Evolutionary conservation across 2,888 invertebrate genomes (phyloP), one percentile per base, ranked within the genome.

Genomic region (Pachliopta kotzebuea): DNA sequence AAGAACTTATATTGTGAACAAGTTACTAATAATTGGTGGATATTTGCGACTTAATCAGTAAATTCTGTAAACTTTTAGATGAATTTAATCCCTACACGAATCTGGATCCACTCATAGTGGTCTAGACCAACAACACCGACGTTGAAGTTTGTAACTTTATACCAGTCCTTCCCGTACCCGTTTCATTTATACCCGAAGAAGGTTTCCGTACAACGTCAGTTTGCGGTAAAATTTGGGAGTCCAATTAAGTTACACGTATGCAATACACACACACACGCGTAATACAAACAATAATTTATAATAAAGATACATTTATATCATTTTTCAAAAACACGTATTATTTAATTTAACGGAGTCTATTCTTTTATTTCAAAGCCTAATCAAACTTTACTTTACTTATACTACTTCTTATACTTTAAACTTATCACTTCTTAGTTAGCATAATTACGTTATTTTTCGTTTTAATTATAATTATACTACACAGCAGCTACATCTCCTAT

Each of bases 131-230:
- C 83, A 84, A 77, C 83, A 83, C 85, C 83, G 80, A 81, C 82
- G 81, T 75, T 70, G 76, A 82, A 89, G 86, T 89, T 89, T 83
- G 80, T 76, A 87, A 89, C 85, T 88, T 85, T 75, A 77, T 76
- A 75, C 77, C 73, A 71, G 64, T 67, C 70, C 73, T 72, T 68
- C 68, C 68, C 71, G 68, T 59, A 45, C 45, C 63, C 60, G 62
- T 68, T 65, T 69, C 63, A 67, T 69, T 68, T 73, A 64, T 67
- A 68, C 78, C 79, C 83, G 73, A 72, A 82, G 83, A 84, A 83
- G 74, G 71, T 76, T 69, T 71, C 64, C 76, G 77, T 76, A 76
- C 77, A 79, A 70, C 62, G 69, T 65, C 66, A 71, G 72, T 79
- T 72, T 82, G 80, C 81, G 83, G 77, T 71, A 73, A 72, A 78